phyloP scores from a whole-genome alignment of 2,888 invertebrate species.

The Stenchaetothrips biformis region DNA sequence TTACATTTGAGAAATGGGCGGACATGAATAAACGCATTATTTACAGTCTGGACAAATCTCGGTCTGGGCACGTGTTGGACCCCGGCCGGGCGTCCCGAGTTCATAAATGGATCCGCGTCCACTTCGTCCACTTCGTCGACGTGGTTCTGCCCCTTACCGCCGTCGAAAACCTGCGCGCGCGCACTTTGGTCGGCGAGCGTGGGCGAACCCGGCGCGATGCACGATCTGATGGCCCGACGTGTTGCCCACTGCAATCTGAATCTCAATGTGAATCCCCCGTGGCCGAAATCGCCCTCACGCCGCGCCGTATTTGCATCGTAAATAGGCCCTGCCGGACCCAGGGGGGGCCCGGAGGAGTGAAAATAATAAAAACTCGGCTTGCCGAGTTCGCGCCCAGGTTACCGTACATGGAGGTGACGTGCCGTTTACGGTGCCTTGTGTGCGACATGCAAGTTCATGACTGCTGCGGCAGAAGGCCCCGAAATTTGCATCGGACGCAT shows the following conservation, averaged over 20 bases:
- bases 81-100: background rate
- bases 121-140: background rate
- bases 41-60: no score
- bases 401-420: background rate
- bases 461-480: background rate
- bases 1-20: background rate
- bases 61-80: background rate
- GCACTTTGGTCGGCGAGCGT: background rate
- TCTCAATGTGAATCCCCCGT: background rate
- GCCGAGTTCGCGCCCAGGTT: background rate
- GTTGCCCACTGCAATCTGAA: constrained; percentile 1
- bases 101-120: constrained; percentile 1
- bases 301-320: background rate
- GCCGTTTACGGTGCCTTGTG: background rate
- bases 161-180: background rate
- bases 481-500: no score
- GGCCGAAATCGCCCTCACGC: background rate
- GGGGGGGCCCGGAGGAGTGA: background rate
- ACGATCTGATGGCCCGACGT: background rate
- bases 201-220: background rate
- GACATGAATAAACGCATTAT: background rate
- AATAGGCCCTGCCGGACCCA: background rate
- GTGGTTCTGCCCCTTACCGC: background rate
- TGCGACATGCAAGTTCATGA: background rate
- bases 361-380: background rate